phyloP scores from a whole-genome alignment of 2,888 invertebrate species.

The Zhengitettix transpicula region DNA sequence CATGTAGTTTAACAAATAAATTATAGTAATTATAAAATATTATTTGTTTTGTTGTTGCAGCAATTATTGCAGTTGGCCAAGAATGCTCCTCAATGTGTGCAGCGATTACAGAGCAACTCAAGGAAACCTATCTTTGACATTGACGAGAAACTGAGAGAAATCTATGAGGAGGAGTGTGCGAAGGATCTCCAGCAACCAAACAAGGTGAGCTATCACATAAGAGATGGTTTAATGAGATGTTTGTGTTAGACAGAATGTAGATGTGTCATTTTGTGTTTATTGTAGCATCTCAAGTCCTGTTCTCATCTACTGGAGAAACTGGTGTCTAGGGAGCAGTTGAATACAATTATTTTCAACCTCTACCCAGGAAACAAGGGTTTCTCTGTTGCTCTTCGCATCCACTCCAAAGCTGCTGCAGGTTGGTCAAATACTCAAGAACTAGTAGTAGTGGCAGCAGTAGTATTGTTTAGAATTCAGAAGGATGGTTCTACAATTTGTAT shows the following conservation, averaged over 20 bases:
- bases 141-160: constrained; percentile 25
- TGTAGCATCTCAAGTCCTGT: constrained; percentile 6
- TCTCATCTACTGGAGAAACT: constrained; percentile 69
- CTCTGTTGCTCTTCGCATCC: constrained; percentile 28
- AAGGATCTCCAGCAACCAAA: constrained; percentile 3
- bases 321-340: constrained; percentile 68
- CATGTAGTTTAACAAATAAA: too few relatives aligned
- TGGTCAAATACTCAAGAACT: too few relatives aligned
- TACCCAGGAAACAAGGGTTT: constrained; percentile 88
- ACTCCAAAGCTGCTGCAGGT: neutral
- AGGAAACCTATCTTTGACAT: constrained; percentile 22
- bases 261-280: neutral
- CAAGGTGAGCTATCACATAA: neutral
- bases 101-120: constrained; percentile 13
- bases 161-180: constrained; percentile 23
- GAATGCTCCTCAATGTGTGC: constrained; percentile 13
- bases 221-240: neutral
- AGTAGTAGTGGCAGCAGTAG: too few relatives aligned
- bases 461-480: too few relatives aligned
- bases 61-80: constrained; percentile 15
- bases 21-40: too few relatives aligned
- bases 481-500: too few relatives aligned
- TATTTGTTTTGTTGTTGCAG: constrained; percentile 6
- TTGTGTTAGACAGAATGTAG: neutral
- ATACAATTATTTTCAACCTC: constrained; percentile 77